Evolutionary conservation across 2,888 invertebrate species (phyloP).

Genomic region (Halocaridina rubra): DNA sequence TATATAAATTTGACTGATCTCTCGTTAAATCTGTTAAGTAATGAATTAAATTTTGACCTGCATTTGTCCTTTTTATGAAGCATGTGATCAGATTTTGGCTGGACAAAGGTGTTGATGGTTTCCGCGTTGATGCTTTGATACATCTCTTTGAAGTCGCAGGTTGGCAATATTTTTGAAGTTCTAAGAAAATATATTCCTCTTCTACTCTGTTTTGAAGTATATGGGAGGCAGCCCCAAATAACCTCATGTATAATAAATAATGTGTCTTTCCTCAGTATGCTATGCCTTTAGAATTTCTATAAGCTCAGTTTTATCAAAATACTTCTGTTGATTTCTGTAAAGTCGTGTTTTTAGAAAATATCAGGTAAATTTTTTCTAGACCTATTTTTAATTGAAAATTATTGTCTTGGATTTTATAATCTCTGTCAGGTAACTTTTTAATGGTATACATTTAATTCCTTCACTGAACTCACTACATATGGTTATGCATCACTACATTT

Average conservation of each 20-base stretch:
- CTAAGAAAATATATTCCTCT: not conserved
- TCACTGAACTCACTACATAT: too few species aligned
- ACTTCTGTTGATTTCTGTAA: not conserved
- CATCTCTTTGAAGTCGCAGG: slow-evolving; percentile 67
- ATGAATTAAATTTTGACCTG: too few species aligned
- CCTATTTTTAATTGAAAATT: not conserved
- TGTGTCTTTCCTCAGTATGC: not conserved
- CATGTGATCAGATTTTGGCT: slow-evolving; percentile 69
- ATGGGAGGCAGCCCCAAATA: not conserved
- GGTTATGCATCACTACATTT: too few species aligned
- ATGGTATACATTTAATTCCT: too few species aligned
- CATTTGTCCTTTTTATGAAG: too few species aligned
- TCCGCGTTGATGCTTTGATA: slow-evolving; percentile 66
- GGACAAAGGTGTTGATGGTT: slow-evolving; percentile 68
- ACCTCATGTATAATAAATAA: not conserved
- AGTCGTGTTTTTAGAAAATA: too few species aligned
- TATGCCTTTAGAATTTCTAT: not conserved
- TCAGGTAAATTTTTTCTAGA: not conserved
- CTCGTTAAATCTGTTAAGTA: too few species aligned
- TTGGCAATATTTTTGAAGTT: not conserved
- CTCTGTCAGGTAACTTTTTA: too few species aligned
- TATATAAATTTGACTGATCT: too few species aligned
- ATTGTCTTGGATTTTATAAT: too few species aligned
- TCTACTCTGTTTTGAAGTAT: not conserved
- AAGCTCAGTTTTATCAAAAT: not conserved